Conservation (phyloP, 1,140 invertebrate genomes). For the Brachionus sp. region DNA sequence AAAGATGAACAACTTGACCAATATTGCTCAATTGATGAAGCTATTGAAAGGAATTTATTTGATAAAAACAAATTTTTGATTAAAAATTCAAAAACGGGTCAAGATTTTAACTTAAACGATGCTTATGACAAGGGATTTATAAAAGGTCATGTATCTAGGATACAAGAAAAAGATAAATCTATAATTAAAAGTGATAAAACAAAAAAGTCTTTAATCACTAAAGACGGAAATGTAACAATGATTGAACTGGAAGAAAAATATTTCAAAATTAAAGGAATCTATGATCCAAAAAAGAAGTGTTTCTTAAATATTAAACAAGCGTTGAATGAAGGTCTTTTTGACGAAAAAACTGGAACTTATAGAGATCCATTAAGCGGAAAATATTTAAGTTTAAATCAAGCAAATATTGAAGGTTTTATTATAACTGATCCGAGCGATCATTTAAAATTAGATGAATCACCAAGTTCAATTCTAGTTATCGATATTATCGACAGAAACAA, state of each 20-base stretch:
- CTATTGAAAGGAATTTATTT: background rate
- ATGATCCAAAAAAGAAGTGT: background rate
- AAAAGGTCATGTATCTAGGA: background rate
- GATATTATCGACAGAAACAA: conserved; percentile 15
- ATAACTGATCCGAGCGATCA: background rate
- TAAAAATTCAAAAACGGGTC: background rate
- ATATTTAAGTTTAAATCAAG: background rate
- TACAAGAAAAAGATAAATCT: background rate
- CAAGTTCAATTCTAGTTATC: background rate
- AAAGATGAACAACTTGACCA: background rate
- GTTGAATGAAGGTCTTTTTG: background rate
- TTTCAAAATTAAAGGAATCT: background rate
- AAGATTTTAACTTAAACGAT: background rate
- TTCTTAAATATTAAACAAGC: conserved; percentile 23
- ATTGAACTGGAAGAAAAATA: conserved; percentile 15
- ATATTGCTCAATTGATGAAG: conserved; percentile 19
- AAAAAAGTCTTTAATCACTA: background rate
- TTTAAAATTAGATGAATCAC: background rate
- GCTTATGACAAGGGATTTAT: background rate
- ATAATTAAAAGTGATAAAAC: background rate
- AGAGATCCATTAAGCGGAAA: background rate
- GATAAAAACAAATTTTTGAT: background rate
- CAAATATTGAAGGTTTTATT: background rate
- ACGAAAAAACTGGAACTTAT: background rate
- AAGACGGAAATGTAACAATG: background rate